Conservation (phyloP, 2,113 vertebrate genomes). For the Gallinago paraguaiae region DNA sequence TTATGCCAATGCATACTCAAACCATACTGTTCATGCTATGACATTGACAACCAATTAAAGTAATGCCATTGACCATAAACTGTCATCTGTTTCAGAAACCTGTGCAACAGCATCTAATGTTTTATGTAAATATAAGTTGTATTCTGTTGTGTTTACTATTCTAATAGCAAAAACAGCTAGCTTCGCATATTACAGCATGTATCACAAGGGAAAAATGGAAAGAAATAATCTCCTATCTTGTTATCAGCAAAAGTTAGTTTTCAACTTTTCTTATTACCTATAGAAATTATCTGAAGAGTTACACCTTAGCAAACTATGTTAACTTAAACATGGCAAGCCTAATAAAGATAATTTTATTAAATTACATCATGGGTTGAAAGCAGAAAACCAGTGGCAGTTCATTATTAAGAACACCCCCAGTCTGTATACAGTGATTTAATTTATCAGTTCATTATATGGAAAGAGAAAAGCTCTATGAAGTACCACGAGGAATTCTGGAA, state of each 20-base stretch:
- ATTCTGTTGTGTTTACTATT: neutral
- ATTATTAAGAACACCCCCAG: neutral
- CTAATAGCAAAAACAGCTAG: neutral
- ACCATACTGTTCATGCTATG: neutral
- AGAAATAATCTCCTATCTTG: neutral
- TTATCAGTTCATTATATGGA: neutral
- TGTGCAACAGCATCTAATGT: neutral
- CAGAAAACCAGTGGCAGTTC: neutral
- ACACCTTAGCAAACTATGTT: neutral
- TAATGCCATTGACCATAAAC: neutral
- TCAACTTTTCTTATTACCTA: neutral
- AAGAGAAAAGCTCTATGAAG: neutral
- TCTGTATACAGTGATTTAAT: neutral
- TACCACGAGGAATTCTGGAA: neutral
- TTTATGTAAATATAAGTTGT: conserved; percentile 1
- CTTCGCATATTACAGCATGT: neutral
- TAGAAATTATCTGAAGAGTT: neutral
- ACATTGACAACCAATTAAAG: neutral
- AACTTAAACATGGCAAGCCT: neutral
- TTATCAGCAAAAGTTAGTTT: neutral
- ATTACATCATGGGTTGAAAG: neutral
- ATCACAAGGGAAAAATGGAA: neutral
- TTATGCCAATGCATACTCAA: neutral
- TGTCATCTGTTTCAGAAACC: neutral
- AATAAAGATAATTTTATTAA: neutral